phyloP scores from a whole-genome alignment of 2,113 vertebrate species.

The Apteryx mantelli region DNA sequence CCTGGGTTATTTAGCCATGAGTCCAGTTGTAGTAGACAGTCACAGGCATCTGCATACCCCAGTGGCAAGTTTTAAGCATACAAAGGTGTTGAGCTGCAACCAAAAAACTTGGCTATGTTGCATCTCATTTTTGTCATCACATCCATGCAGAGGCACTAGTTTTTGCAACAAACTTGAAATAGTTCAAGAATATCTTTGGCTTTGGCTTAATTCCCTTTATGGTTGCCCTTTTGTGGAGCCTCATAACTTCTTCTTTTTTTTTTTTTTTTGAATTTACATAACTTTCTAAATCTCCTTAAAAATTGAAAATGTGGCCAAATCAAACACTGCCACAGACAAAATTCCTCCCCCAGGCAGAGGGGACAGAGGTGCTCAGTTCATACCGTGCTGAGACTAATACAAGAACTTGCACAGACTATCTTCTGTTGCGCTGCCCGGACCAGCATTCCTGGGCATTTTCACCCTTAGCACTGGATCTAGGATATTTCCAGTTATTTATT shows the following conservation, averaged over 20 bases:
- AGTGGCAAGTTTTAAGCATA: accelerated
- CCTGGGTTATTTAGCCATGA: background rate
- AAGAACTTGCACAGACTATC: background rate
- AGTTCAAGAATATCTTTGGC: background rate
- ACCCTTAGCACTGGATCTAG: accelerated
- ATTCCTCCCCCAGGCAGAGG: background rate
- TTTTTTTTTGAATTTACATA: background rate
- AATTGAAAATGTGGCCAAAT: background rate
- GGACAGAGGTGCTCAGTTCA: background rate
- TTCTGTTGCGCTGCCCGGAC: accelerated
- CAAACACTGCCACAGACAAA: background rate
- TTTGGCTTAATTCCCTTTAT: background rate
- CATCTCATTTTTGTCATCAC: accelerated
- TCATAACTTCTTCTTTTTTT: too few relatives aligned
- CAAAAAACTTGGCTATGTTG: accelerated
- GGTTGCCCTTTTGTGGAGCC: background rate
- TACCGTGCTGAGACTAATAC: background rate
- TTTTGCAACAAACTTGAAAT: too few relatives aligned
- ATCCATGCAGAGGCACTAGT: accelerated
- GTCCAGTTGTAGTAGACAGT: accelerated
- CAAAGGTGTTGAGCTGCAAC: background rate
- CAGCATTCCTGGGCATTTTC: background rate
- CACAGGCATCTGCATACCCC: accelerated
- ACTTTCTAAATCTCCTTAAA: background rate
- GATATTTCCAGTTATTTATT: background rate